phyloP scores from a whole-genome alignment of 1,140 invertebrate genomes.

The Meloidogyne hapla region DNA sequence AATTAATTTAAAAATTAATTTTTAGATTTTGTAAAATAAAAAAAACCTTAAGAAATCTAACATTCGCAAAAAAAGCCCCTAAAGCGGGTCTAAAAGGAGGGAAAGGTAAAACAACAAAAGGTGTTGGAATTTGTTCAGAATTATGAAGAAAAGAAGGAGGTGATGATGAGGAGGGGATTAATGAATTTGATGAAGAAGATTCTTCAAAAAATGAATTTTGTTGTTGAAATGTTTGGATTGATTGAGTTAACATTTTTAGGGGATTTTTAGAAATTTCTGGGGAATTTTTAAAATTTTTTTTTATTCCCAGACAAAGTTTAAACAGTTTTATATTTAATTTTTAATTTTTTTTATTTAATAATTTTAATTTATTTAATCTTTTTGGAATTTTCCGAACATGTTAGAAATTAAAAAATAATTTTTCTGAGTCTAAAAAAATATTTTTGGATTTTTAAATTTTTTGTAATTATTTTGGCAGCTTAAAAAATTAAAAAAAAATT shows the following conservation, averaged over 20 bases:
- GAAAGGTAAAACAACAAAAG: neutral
- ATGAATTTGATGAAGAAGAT: constrained; percentile 3
- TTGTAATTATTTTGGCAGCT: too few species aligned
- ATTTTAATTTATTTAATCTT: too few species aligned
- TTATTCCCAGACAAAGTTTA: neutral
- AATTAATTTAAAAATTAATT: neutral
- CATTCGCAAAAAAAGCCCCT: constrained; percentile 21
- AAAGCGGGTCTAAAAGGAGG: constrained; percentile 9
- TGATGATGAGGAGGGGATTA: neutral
- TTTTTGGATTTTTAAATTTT: too few species aligned
- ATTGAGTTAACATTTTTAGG: constrained; percentile 1
- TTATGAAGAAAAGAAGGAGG: constrained; percentile 1
- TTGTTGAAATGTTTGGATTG: constrained; percentile 13
- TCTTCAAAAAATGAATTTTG: constrained; percentile 5
- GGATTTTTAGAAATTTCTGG: too few species aligned
- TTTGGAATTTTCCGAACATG: too few species aligned
- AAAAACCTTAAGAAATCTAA: constrained; percentile 13
- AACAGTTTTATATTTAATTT: too few species aligned
- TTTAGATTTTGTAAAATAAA: too few species aligned
- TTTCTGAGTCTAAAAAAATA: too few species aligned
- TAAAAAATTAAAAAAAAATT: too few species aligned
- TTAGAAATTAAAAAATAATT: too few species aligned
- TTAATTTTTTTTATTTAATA: too few species aligned
- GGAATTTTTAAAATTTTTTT: neutral
- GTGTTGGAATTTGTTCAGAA: neutral